Percentiles rank a stretch among this genome's conserved stretches.
Conservation (phyloP, 2,888 invertebrate species). For the Synanthedon myopaeformis region DNA sequence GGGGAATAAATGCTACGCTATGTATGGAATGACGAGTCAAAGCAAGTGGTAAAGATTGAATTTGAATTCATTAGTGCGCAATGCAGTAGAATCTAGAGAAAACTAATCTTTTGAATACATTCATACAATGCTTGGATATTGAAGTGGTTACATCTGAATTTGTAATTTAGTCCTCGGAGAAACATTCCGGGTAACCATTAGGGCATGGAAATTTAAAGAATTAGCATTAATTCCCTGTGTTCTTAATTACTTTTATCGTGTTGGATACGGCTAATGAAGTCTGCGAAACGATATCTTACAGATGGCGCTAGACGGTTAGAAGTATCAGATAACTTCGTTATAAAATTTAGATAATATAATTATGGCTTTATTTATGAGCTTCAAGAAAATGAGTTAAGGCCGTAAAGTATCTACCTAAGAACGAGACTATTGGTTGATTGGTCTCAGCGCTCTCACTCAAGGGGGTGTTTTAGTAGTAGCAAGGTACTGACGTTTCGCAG, state of each 20-base stretch:
- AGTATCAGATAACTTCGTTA: too few relatives aligned
- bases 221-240: neutral
- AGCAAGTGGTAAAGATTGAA: neutral
- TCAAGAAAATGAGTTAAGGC: too few relatives aligned
- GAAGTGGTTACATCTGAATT: slow-evolving; percentile 1
- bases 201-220: neutral
- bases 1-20: neutral
- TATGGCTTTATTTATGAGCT: too few relatives aligned
- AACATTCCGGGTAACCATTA: neutral
- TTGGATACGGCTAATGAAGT: neutral
- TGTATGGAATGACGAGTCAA: neutral
- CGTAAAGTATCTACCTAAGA: too few relatives aligned
- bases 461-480: too few relatives aligned
- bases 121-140: slow-evolving; percentile 8
- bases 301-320: neutral
- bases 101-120: slow-evolving; percentile 20
- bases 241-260: neutral
- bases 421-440: too few relatives aligned
- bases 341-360: too few relatives aligned
- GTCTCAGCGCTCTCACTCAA: too few relatives aligned
- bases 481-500: too few relatives aligned
- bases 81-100: slow-evolving; percentile 28
- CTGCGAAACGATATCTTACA: neutral
- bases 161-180: slow-evolving; percentile 3
- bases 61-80: slow-evolving; percentile 15